Evolutionary conservation across 2,797 vertebrate genomes (phyloP).

Genomic region (Oreonectes daqikongensis): DNA sequence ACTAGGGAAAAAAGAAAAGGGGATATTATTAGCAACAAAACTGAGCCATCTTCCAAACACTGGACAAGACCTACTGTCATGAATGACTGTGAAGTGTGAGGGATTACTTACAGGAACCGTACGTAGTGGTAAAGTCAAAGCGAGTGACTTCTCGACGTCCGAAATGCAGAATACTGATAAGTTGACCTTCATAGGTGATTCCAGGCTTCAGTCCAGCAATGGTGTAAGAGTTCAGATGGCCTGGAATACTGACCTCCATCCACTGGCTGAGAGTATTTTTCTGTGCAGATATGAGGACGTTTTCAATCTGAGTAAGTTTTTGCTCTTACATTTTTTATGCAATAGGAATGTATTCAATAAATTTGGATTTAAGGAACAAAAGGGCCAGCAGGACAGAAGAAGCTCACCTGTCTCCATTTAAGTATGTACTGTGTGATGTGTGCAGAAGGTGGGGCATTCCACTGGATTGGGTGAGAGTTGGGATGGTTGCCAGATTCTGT

Average conservation of each 20-base stretch:
- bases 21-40: background rate
- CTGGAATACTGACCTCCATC: constrained; percentile 89
- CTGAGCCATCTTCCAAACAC: constrained; percentile 55
- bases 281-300: constrained; percentile 69
- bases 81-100: too few relatives aligned
- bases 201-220: constrained; percentile 92
- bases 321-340: background rate
- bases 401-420: constrained; percentile 90
- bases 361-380: background rate
- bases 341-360: background rate
- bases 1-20: constrained; percentile 64
- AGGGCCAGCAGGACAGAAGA: background rate
- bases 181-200: constrained; percentile 93
- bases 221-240: constrained; percentile 92
- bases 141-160: constrained; percentile 87
- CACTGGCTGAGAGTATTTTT: constrained; percentile 83
- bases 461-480: constrained; percentile 95
- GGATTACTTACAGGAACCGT: constrained; percentile 78
- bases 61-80: constrained; percentile 2
- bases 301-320: background rate
- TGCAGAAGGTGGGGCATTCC: constrained; percentile 86
- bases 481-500: constrained; percentile 89
- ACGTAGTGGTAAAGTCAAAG: constrained; percentile 95
- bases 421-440: constrained; percentile 94
- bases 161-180: constrained; percentile 88